Conservation (phyloP, 2,888 invertebrate genomes). For the Eupithecia subumbrata region DNA sequence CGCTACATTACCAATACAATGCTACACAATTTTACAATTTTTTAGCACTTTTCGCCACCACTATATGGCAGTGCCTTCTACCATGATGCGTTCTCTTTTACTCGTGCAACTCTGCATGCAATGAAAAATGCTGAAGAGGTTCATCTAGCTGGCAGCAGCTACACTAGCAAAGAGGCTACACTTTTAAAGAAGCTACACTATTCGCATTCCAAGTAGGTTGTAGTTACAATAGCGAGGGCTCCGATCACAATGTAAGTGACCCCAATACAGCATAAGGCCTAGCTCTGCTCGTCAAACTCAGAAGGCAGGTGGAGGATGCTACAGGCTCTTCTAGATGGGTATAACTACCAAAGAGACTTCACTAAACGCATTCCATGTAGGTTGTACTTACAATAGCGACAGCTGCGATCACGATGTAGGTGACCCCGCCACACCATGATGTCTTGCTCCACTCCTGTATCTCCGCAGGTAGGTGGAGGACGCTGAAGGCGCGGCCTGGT, state of each 20-base stretch:
- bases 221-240: background rate
- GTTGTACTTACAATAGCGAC: background rate
- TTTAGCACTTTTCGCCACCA: too few species aligned
- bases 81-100: too few species aligned
- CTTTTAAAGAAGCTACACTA: too few species aligned
- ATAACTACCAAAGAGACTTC: background rate
- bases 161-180: too few species aligned
- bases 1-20: too few species aligned
- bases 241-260: background rate
- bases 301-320: constrained; percentile 23
- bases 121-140: too few species aligned
- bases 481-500: background rate
- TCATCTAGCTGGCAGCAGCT: too few species aligned
- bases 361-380: background rate
- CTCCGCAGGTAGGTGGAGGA: constrained; percentile 16
- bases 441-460: background rate
- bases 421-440: constrained; percentile 2
- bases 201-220: background rate
- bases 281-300: background rate
- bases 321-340: background rate
- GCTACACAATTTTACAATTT: too few species aligned
- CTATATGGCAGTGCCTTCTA: too few species aligned
- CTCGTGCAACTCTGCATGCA: too few species aligned
- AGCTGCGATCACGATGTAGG: background rate
- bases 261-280: background rate